Percentiles rank a stretch among this genome's conserved stretches.
These are phyloP conservation scores for Thalassarche chlororhynchos DNA, from an alignment of 2,113 vertebrate genomes.

Conservation along the genomic window DNA sequence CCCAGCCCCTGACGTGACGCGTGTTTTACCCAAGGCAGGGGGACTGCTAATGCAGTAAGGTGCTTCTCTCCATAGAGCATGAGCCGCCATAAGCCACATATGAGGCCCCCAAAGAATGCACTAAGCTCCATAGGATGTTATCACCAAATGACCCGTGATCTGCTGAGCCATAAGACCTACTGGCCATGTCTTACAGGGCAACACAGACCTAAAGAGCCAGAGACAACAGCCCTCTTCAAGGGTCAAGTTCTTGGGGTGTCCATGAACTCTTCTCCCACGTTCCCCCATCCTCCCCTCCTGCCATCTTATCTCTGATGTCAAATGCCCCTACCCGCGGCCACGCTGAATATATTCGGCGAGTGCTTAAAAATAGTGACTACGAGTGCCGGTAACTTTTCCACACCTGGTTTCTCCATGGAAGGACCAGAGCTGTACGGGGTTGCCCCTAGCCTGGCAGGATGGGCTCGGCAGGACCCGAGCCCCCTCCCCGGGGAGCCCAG, in stretches of 20 bases:
- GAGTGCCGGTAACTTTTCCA: conserved; percentile 4
- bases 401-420: background rate
- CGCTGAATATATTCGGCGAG: background rate
- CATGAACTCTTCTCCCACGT: background rate
- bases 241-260: background rate
- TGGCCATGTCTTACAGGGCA: background rate
- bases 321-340: background rate
- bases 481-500: background rate
- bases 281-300: background rate
- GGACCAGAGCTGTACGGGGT: background rate
- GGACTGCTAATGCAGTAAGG: background rate
- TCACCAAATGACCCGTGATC: background rate
- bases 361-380: background rate
- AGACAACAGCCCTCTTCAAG: background rate
- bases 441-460: background rate
- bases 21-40: background rate
- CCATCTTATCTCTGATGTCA: background rate
- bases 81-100: accelerated
- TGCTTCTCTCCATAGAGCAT: background rate
- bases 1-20: accelerated
- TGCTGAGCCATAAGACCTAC: background rate
- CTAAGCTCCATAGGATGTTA: background rate
- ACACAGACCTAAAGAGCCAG: background rate
- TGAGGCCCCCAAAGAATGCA: background rate
- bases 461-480: background rate